phyloP scores from a whole-genome alignment of 2,797 vertebrate species.

The Platalea minor region DNA sequence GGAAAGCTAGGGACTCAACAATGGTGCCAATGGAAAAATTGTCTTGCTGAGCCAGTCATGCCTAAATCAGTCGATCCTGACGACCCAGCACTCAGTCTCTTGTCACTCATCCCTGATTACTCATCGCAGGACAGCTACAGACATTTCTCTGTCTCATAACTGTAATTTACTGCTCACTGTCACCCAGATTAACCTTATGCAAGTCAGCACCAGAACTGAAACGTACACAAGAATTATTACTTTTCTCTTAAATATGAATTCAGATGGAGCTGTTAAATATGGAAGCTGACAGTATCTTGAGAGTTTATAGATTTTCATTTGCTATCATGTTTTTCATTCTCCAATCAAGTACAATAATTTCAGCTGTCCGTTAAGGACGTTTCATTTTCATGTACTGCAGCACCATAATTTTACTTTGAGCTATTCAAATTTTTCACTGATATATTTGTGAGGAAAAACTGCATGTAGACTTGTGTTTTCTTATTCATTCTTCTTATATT shows the following conservation, averaged over 20 bases:
- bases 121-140: conserved; percentile 76
- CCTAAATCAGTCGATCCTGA: conserved; percentile 75
- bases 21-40: conserved; percentile 75
- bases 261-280: conserved; percentile 6
- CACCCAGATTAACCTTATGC: conserved; percentile 82
- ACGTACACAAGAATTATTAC: neutral
- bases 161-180: conserved; percentile 78
- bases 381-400: neutral
- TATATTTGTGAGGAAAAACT: neutral
- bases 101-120: conserved; percentile 79
- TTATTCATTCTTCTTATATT: neutral
- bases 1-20: conserved; percentile 72
- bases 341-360: neutral
- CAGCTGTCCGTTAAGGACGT: neutral
- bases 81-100: conserved; percentile 76
- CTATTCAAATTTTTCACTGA: neutral
- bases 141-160: conserved; percentile 78
- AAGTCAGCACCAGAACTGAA: conserved; percentile 70
- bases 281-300: neutral
- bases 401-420: neutral
- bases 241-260: neutral
- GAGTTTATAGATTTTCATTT: conserved; percentile 18
- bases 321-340: neutral
- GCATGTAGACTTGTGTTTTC: neutral
- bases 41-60: conserved; percentile 70